phyloP scores from a whole-genome alignment of 2,113 vertebrate genomes.

The Chinchilla lanigera region DNA sequence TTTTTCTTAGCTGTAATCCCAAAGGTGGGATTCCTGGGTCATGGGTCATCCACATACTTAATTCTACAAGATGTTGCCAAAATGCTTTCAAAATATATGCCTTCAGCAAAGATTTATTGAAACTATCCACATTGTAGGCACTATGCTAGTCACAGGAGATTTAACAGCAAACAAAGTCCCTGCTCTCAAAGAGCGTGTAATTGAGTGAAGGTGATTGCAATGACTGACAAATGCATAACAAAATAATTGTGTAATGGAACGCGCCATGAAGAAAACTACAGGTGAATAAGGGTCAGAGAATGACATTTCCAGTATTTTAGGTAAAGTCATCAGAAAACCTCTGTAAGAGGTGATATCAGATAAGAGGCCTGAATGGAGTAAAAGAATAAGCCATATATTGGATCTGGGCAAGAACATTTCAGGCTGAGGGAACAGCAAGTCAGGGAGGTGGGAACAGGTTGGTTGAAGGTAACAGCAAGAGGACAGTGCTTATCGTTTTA shows the following conservation, averaged over 20 bases:
- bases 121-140: not conserved
- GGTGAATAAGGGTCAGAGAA: not conserved
- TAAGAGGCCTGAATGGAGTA: not conserved
- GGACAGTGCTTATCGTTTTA: not conserved
- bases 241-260: not conserved
- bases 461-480: not conserved
- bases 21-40: not conserved
- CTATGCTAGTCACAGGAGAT: not conserved
- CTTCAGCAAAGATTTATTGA: slow-evolving; percentile 41
- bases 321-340: not conserved
- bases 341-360: not conserved
- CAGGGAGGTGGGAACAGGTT: not conserved
- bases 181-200: slow-evolving; percentile 9
- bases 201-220: not conserved
- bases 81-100: slow-evolving; percentile 12
- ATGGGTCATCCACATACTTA: not conserved
- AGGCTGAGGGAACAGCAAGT: not conserved
- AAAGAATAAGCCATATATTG: not conserved
- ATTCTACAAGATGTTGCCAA: not conserved
- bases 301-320: not conserved
- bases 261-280: not conserved
- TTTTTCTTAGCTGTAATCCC: not conserved
- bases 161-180: not conserved
- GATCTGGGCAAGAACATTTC: not conserved
- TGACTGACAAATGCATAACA: not conserved